These are phyloP conservation scores for Pachycephus smyrnensis DNA, from an alignment of 2,888 invertebrate genomes.

Conservation along the genomic window DNA sequence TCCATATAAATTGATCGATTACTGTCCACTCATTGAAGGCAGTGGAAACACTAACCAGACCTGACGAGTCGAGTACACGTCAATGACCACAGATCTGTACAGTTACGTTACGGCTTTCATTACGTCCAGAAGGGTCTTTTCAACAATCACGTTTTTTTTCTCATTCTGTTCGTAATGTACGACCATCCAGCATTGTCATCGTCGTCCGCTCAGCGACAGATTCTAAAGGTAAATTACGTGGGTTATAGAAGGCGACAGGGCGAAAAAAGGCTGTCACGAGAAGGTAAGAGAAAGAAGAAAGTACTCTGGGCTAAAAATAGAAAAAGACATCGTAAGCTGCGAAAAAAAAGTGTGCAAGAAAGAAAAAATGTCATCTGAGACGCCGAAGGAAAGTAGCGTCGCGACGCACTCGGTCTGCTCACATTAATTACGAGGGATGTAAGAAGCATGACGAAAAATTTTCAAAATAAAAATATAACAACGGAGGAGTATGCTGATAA, in stretches of 20 bases:
- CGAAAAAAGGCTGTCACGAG: background rate
- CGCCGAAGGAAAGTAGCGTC: background rate
- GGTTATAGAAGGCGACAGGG: background rate
- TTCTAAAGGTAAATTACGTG: background rate
- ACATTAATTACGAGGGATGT: background rate
- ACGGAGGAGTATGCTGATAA: background rate
- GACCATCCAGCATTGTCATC: background rate
- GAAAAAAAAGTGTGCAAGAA: background rate
- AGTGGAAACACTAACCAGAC: background rate
- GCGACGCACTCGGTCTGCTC: background rate
- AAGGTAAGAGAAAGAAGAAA: background rate
- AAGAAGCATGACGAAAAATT: background rate
- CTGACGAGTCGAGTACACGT: background rate
- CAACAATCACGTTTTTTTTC: constrained; percentile 13
- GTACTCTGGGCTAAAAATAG: background rate
- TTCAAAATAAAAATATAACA: background rate
- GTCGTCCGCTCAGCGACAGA: background rate
- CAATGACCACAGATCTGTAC: background rate
- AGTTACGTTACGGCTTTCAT: background rate
- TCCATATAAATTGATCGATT: background rate
- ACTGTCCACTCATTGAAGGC: background rate
- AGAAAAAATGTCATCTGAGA: background rate
- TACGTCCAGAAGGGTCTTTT: background rate
- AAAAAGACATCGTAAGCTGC: background rate
- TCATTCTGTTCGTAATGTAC: background rate